Evolutionary conservation across 35 echinoderm and acorn worm species (phyloP), one percentile per base, ranked within the genome.

Genomic region (Ophiothrix spiculata): DNA sequence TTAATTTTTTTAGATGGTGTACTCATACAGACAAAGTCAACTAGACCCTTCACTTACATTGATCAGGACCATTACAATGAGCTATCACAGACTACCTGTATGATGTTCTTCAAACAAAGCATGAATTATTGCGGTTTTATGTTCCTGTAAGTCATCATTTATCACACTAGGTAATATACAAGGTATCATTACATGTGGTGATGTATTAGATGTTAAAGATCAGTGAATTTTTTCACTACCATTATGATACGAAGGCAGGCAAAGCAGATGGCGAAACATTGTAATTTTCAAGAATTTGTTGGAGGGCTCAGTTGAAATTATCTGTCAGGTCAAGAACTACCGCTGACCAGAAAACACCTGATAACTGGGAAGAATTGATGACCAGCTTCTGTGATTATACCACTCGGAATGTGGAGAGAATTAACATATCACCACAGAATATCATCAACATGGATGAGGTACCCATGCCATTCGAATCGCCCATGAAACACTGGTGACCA

Each of bases 241-340:
- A n/a, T n/a, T n/a, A n/a, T 78, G 0, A 79, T 88, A 33, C 45
- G 86, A 29, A n/a, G 23, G 3, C 40, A 37, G 46, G 86, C 77
- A 32, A 88, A 33, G 78, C 19, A 69, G 39, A 80, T 81, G 32
- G 86, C 86, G 75, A 31, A 77, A 32, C 37, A 78, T 33, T 28
- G 39, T 1, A 15, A 31, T 41, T 56, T 54, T 21, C 8, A 54
- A 21, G 45, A 54, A 8, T 54, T 54, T 54, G 45, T 54, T 21
- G 45, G 45, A 8, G 45, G 45, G 21, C 45, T 34, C 6, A 36
- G 1, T 21, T 29, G n/a, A 23, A 32, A 32, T 29, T 74, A 32
- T 74, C 64, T 74, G 16, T 74, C 15, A 15, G 0, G 25, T n/a
- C 74, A 76, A 14, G 74, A 31, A 14, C 29, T 13, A 19, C 74